Evolutionary conservation across 2,113 vertebrate genomes (phyloP), one percentile per base, ranked within the genome.

Genomic region (Ursus arctos): DNA sequence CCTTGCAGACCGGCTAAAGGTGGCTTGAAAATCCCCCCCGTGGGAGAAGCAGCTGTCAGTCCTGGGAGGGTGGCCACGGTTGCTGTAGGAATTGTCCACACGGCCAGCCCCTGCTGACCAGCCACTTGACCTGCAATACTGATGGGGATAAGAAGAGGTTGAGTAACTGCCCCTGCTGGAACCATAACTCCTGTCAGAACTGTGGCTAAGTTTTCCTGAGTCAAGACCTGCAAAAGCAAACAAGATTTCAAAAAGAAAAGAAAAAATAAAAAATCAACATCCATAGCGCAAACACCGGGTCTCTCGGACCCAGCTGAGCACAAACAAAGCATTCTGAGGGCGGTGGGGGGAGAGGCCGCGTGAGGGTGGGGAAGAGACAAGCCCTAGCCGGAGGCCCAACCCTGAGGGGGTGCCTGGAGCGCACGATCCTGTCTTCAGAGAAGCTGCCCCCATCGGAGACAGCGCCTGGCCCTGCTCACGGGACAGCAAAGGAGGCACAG

Each of bases 141-240:
- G 98, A 99, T 98, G 97, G 99, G 99, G 98, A 99, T 99, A 98
- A 99, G 99, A 98, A 99, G 98, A 95, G 99, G 99, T 98, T 99
- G 99, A 98, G 99, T 99, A 98, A 99, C 99, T 93, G 99, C 99
- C 96, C 99, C 99, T 80, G 99, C 99, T 97, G 99, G 99, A 98
- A 99, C 99, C 99, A 99, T 99, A 99, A 99, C 99, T 95, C 99
- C 99, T 72, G 99, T 99, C 99, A 99, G 99, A 99, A 99, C 99
- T 98, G 99, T 99, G 98, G 99, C 99, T 99, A 99, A 98, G 98
- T 99, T 99, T 97, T 99, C 99, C 99, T 99, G 99, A 98, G 99
- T 99, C 99, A 99, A 99, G 98, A 99, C 99, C 99, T 99, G 98
- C 94, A 98, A 98, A 98, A 99, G 98, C 89, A 99, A 99, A 99